phyloP scores from a whole-genome alignment of 2,888 invertebrate species.

The Drosophila picticornis region DNA sequence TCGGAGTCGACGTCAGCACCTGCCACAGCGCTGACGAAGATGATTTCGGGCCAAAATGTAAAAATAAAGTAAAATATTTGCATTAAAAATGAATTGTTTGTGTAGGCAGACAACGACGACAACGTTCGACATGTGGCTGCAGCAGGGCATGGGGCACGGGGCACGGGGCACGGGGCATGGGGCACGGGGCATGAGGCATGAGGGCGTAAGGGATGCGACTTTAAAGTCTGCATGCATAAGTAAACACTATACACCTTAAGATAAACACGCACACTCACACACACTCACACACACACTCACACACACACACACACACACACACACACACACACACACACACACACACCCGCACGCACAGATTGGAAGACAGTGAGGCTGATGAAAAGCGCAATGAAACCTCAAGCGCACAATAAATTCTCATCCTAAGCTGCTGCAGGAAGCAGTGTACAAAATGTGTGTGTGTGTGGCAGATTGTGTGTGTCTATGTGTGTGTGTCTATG shows the following conservation, averaged over 20 bases:
- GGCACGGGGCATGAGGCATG: neutral
- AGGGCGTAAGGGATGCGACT: conserved; percentile 18
- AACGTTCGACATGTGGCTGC: conserved; percentile 32
- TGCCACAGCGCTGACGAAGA: conserved; percentile 31
- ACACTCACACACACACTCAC: conserved; percentile 23
- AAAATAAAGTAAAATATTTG: conserved; percentile 73
- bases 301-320: conserved; percentile 21
- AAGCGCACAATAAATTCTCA: conserved; percentile 43
- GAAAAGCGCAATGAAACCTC: conserved; percentile 67
- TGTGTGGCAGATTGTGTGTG: conserved; percentile 14
- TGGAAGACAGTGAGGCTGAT: conserved; percentile 3
- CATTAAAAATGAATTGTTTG: conserved; percentile 80
- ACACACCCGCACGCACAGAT: conserved; percentile 11
- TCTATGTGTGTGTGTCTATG: conserved; percentile 3
- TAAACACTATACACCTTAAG: conserved; percentile 49
- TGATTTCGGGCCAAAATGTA: conserved; percentile 30
- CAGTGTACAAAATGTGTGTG: neutral
- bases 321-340: conserved; percentile 6
- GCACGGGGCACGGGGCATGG: neutral
- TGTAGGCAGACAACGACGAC: conserved; percentile 60
- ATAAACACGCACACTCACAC: conserved; percentile 19
- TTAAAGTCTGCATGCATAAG: conserved; percentile 66
- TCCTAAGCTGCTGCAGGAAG: conserved; percentile 10
- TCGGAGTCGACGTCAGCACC: conserved; percentile 26
- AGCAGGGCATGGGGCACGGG: neutral